phyloP scores from a whole-genome alignment of 2,113 vertebrate genomes.

The Varanus komodoensis region DNA sequence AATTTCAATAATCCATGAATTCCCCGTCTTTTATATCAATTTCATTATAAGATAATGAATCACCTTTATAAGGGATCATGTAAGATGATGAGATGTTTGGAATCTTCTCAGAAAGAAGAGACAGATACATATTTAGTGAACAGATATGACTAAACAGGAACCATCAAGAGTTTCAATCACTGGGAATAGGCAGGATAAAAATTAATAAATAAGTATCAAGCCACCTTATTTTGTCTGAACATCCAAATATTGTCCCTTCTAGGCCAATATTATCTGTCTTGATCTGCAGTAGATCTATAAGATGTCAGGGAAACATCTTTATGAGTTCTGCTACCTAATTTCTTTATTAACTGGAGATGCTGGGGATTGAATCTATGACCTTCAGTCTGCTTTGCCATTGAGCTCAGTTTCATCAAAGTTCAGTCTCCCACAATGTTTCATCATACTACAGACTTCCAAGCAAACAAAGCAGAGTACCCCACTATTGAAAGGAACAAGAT shows the following conservation, averaged over 20 bases:
- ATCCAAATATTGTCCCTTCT: neutral
- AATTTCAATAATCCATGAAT: neutral
- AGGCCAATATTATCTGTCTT: neutral
- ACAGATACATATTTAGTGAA: neutral
- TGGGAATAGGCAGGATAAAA: too few relatives aligned
- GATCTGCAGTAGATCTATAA: neutral
- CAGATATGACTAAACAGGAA: neutral
- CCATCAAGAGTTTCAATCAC: too few relatives aligned
- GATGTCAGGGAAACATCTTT: neutral
- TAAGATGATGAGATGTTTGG: neutral
- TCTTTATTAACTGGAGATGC: neutral
- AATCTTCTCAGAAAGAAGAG: slow-evolving; percentile 1
- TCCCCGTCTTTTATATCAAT: neutral
- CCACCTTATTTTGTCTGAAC: neutral
- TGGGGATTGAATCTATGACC: neutral
- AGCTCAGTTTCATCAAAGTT: neutral
- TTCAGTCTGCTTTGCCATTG: neutral
- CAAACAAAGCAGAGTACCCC: neutral
- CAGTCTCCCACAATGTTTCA: neutral
- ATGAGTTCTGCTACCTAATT: neutral
- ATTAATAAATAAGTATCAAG: neutral
- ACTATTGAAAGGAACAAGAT: neutral
- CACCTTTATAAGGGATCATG: neutral
- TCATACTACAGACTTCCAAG: neutral
- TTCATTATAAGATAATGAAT: neutral